phyloP scores from a whole-genome alignment of 2,888 invertebrate species.

The Macropis europaea region DNA sequence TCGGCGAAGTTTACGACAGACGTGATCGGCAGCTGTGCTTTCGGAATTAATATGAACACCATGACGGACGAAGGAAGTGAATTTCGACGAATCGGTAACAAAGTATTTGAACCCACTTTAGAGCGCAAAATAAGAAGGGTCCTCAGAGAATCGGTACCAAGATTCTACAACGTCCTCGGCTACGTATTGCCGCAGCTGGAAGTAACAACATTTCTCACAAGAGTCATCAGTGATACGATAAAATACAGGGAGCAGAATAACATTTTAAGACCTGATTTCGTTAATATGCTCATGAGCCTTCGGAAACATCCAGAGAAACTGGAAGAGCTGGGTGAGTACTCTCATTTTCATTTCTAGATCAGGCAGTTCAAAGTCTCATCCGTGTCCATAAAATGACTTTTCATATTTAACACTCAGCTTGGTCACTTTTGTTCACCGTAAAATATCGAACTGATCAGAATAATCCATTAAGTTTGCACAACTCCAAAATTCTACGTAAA shows the following conservation, averaged over 20 bases:
- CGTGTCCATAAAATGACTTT: too few species aligned
- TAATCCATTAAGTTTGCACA: too few species aligned
- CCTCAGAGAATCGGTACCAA: constrained; percentile 49
- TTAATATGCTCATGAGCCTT: constrained; percentile 82
- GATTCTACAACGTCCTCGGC: constrained; percentile 56
- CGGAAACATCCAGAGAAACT: constrained; percentile 74
- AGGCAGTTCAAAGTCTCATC: too few species aligned
- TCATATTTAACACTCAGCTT: too few species aligned
- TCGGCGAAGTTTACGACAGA: constrained; percentile 78
- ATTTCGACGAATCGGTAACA: constrained; percentile 73
- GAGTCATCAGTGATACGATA: constrained; percentile 80
- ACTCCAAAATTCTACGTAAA: too few species aligned
- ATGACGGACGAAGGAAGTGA: constrained; percentile 70
- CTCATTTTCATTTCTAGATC: too few species aligned
- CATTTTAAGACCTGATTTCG: constrained; percentile 81
- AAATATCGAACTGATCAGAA: too few species aligned
- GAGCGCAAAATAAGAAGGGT: constrained; percentile 6
- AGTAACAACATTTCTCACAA: constrained; percentile 80
- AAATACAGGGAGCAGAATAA: constrained; percentile 80
- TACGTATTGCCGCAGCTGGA: constrained; percentile 15
- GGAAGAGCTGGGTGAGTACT: constrained; percentile 1
- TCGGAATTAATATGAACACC: constrained; percentile 76
- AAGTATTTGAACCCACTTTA: constrained; percentile 57
- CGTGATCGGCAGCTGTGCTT: constrained; percentile 78
- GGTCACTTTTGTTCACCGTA: too few species aligned